Conservation (phyloP, 2,797 vertebrate genomes). For the Chelon labrosus region DNA sequence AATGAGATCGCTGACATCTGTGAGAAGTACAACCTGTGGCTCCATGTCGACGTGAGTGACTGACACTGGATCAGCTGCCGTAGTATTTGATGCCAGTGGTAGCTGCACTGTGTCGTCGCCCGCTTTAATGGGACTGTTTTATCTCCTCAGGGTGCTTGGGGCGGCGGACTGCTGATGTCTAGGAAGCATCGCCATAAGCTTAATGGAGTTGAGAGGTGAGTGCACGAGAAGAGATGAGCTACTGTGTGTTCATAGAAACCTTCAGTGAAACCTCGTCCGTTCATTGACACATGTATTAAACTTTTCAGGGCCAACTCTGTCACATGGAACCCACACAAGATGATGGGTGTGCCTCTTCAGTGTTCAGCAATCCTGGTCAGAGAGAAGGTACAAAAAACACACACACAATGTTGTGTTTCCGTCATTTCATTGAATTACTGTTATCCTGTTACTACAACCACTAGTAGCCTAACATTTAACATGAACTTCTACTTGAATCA, state of each 20-base stretch:
- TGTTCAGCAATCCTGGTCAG: constrained; percentile 97
- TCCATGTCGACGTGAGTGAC: constrained; percentile 94
- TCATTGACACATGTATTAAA: neutral
- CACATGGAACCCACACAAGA: constrained; percentile 93
- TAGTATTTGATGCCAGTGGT: neutral
- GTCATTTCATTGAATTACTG: neutral
- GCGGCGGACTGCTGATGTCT: constrained; percentile 98
- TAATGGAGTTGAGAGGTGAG: constrained; percentile 93
- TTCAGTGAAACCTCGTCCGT: neutral
- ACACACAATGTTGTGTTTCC: neutral
- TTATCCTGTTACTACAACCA: too few species aligned
- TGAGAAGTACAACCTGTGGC: constrained; percentile 97
- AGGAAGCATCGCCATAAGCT: constrained; percentile 96
- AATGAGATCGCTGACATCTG: constrained; percentile 97
- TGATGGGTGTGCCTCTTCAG: constrained; percentile 98
- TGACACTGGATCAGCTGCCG: neutral
- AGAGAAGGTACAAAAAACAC: constrained; percentile 90
- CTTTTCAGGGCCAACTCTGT: constrained; percentile 79
- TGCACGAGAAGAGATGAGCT: neutral
- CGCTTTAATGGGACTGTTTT: constrained; percentile 20
- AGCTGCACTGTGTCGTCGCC: neutral
- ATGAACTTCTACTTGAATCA: too few species aligned
- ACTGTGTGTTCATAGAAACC: neutral
- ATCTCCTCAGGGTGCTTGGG: constrained; percentile 94
- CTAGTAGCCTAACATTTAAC: too few species aligned